Percentiles rank a stretch among this genome's conserved stretches.
Evolutionary conservation across 2,888 invertebrate species (phyloP).

Genomic region (Linnaemya tessellans): DNA sequence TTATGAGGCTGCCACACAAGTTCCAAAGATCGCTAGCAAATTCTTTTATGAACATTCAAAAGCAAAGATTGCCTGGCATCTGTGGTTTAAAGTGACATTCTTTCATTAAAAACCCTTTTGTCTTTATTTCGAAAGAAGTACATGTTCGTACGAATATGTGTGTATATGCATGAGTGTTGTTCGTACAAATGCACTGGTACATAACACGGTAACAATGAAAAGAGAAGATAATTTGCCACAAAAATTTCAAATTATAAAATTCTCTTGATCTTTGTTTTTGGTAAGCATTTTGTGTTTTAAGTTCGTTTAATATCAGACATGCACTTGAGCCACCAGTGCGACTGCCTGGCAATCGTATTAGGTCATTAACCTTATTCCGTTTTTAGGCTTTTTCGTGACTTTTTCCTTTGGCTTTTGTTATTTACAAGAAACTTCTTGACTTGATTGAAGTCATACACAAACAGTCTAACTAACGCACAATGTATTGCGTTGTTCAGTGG

Average conservation of each 20-base stretch:
- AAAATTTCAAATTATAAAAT: constrained; percentile 63
- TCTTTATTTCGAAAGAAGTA: constrained; percentile 16
- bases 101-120: constrained; percentile 35
- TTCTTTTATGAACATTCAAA: background rate
- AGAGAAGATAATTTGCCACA: constrained; percentile 55
- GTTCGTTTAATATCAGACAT: constrained; percentile 38
- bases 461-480: constrained; percentile 27
- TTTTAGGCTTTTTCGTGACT: constrained; percentile 33
- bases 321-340: constrained; percentile 27
- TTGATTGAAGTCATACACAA: constrained; percentile 36
- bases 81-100: constrained; percentile 35
- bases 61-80: background rate
- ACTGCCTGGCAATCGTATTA: constrained; percentile 42
- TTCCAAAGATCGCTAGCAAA: background rate
- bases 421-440: constrained; percentile 30
- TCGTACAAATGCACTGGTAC: background rate
- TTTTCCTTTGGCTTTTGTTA: constrained; percentile 47
- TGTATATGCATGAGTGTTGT: background rate
- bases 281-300: constrained; percentile 31
- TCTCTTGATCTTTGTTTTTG: constrained; percentile 57
- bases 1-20: too few relatives aligned
- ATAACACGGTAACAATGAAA: constrained; percentile 32
- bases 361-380: constrained; percentile 58
- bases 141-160: background rate
- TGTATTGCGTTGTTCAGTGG: background rate